phyloP scores from a whole-genome alignment of 2,888 invertebrate species.

The Griposia aprilina region DNA sequence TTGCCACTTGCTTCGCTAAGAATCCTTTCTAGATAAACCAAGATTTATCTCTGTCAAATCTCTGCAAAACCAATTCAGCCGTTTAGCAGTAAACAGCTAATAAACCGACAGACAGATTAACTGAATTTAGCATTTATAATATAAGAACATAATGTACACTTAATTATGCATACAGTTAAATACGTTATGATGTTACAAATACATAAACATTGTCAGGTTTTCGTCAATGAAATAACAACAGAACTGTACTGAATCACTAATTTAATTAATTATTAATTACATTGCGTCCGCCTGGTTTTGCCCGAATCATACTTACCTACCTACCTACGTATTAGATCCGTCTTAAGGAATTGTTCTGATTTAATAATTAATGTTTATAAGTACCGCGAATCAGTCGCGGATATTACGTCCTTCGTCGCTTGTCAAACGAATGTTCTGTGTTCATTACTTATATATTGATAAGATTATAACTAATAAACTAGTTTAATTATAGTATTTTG shows the following conservation, averaged over 20 bases:
- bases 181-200: conserved; percentile 25
- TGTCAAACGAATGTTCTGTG: conserved; percentile 71
- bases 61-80: background rate
- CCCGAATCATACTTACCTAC: conserved; percentile 54
- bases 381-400: conserved; percentile 85
- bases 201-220: conserved; percentile 51
- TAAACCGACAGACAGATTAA: background rate
- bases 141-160: background rate
- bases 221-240: conserved; percentile 46
- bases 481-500: conserved; percentile 36
- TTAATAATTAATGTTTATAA: conserved; percentile 86
- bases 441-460: conserved; percentile 74
- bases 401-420: conserved; percentile 75
- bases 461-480: conserved; percentile 63
- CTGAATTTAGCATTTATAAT: background rate
- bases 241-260: conserved; percentile 59
- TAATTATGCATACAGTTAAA: conserved; percentile 30
- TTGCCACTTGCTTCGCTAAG: background rate
- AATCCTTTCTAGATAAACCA: background rate
- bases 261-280: conserved; percentile 69
- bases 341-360: conserved; percentile 82
- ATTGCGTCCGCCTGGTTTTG: conserved; percentile 68
- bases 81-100: background rate
- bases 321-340: conserved; percentile 78
- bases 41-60: background rate